phyloP scores from a whole-genome alignment of 2,113 vertebrate species.

The Narcine bancroftii region DNA sequence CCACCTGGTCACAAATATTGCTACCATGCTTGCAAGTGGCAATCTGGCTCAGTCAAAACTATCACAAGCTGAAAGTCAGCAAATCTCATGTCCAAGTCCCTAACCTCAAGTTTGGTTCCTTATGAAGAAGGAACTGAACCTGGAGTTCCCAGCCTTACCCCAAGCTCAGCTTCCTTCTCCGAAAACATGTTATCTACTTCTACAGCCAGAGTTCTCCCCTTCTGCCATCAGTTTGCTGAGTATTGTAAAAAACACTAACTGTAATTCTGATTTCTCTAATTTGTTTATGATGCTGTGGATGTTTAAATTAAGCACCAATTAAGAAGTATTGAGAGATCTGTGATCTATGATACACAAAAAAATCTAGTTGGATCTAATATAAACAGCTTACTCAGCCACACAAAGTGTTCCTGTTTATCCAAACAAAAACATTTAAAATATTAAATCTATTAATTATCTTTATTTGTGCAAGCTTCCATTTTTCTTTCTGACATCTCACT shows the following conservation, averaged over 20 bases:
- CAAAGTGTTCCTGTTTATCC: background rate
- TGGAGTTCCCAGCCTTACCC: background rate
- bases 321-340: background rate
- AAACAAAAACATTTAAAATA: slow-evolving; percentile 43
- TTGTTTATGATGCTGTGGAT: background rate
- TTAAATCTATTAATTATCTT: slow-evolving; percentile 42
- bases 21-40: background rate
- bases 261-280: background rate
- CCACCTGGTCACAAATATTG: background rate
- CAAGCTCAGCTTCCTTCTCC: background rate
- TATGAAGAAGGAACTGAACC: background rate
- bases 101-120: background rate
- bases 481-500: background rate
- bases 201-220: background rate
- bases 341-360: background rate
- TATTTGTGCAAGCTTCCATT: background rate
- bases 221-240: background rate
- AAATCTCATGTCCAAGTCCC: background rate
- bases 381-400: background rate
- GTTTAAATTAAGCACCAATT: too few relatives aligned
- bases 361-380: too few relatives aligned
- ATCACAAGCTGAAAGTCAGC: background rate
- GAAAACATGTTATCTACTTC: background rate
- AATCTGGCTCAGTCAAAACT: background rate
- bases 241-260: too few relatives aligned